Evolutionary conservation across 2,113 vertebrate species (phyloP), one percentile per base, ranked within the genome.

Genomic region (Octodon degus): DNA sequence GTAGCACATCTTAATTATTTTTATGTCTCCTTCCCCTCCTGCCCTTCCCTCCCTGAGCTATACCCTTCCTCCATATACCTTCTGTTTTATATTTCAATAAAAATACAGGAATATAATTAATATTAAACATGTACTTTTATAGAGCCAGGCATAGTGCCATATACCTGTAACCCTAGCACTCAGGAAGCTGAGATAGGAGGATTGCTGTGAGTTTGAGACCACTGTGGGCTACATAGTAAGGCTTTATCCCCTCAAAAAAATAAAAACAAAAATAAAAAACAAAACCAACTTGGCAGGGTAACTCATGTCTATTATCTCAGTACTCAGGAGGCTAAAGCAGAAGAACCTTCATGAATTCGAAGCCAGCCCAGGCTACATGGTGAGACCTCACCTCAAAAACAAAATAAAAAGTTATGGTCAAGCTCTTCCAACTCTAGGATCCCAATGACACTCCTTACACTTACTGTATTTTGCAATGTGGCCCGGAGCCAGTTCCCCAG

Each of bases 61-160:
- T n/a, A 9, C 2, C 40, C 43, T 76, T 7, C 4, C 22, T 43
- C 74, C 16, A 13, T 50, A 25, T 0, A 79, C 76, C 74, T 98
- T 99, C 98, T 98, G 99, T 99, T 98, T 99, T 99, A 98, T 99
- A 98, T 98, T 99, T 98, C 98, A 99, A 99, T 98, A 99, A 99
- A 98, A 98, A 99, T 99, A 98, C 98, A 99, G 98, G 99, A 98
- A 98, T 98, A 99, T 98, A 98, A 98, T 99, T 98, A 99, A 99
- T 98, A 99, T 99, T 99, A 99, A 99, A 99, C 98, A 98, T 97
- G 98, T 98, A 98, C 98, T 90, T 98, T 98, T 98, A 97, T 98
- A 97, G 89, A 95, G 25, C 40, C 25, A 77, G 24, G 5, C 74
- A 77, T 7, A 47, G 40, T 27, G 40, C 24, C 30, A 25, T 43